Percentiles rank a stretch among this genome's conserved stretches.
Conservation (phyloP, 2,888 invertebrate genomes). For the Ormyrus pomaceus region DNA sequence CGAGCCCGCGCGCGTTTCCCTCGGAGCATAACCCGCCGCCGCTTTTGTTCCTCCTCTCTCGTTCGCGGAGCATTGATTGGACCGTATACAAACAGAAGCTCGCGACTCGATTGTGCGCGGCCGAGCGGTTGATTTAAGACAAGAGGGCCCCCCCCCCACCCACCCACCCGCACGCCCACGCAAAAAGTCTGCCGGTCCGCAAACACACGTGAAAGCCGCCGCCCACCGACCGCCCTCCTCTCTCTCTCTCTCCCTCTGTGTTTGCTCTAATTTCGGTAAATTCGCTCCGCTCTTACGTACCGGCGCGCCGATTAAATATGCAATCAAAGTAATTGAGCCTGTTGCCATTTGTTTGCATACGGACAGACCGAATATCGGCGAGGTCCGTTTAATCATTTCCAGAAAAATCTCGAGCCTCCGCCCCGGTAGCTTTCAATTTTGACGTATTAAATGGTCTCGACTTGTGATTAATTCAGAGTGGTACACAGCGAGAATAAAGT, state of each 20-base stretch:
- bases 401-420: not conserved
- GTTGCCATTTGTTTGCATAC: slow-evolving; percentile 27
- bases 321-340: slow-evolving; percentile 51
- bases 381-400: not conserved
- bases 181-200: slow-evolving; percentile 38
- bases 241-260: not conserved
- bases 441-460: too few relatives aligned
- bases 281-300: slow-evolving; percentile 23
- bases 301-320: slow-evolving; percentile 49
- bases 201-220: slow-evolving; percentile 29
- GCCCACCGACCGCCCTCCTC: not conserved
- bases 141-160: too few relatives aligned
- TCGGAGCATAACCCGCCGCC: slow-evolving; percentile 45
- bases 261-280: slow-evolving; percentile 15
- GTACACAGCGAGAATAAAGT: too few relatives aligned
- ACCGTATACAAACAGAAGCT: not conserved
- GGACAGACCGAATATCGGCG: not conserved
- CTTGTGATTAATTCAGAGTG: too few relatives aligned
- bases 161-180: not conserved
- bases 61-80: too few relatives aligned
- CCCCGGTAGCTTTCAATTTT: too few relatives aligned
- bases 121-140: too few relatives aligned
- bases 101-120: not conserved
- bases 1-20: slow-evolving; percentile 31
- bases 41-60: too few relatives aligned